phyloP scores from a whole-genome alignment of 64 coral and sea anemone species.

The Porites australiensis region DNA sequence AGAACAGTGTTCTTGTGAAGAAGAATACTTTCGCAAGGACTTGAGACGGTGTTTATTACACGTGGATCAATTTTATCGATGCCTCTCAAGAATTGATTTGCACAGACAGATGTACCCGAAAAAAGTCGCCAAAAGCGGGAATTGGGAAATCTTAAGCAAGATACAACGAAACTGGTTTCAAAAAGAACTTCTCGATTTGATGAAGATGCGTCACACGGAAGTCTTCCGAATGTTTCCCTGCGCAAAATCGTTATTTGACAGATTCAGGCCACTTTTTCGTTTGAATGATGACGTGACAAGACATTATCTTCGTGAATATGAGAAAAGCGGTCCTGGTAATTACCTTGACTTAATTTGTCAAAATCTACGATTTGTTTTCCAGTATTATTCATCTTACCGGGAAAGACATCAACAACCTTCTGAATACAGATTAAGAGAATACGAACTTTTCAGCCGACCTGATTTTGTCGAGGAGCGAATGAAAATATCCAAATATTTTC shows the following conservation, averaged over 20 bases:
- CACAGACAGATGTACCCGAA: too few species aligned
- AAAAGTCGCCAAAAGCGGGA: not conserved
- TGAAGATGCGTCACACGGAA: not conserved
- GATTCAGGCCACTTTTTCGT: not conserved
- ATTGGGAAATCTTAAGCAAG: not conserved
- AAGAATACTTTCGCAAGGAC: too few species aligned
- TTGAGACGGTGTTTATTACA: not conserved
- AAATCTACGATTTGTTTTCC: not conserved
- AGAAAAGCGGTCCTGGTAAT: not conserved
- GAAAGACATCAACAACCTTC: not conserved
- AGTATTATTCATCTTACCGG: not conserved
- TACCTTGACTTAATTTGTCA: not conserved
- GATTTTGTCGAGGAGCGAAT: not conserved
- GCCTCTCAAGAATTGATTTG: not conserved
- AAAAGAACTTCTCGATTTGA: not conserved
- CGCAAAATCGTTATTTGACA: not conserved
- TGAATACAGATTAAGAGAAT: not conserved
- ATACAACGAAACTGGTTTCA: not conserved
- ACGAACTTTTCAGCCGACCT: too few species aligned
- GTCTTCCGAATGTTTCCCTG: not conserved
- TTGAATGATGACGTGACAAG: not conserved
- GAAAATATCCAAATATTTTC: not conserved
- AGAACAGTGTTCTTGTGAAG: too few species aligned
- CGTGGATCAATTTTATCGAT: not conserved
- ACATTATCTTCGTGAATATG: not conserved